These are phyloP conservation scores for Epiblema foenella DNA, from an alignment of 2,888 invertebrate genomes.

Conservation along the genomic window DNA sequence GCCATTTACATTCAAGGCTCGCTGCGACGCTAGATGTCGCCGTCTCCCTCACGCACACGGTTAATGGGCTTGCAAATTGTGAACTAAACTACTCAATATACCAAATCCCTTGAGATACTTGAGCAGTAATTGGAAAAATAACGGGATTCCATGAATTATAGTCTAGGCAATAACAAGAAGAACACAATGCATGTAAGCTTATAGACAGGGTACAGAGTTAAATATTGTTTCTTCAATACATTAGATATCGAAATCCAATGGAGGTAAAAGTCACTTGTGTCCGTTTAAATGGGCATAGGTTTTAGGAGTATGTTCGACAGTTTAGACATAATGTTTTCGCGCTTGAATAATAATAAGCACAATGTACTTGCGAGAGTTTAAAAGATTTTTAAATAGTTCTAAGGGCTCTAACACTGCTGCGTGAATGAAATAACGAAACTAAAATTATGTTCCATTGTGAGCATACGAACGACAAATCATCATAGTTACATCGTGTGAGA, in stretches of 20 bases:
- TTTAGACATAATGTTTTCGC: constrained; percentile 20
- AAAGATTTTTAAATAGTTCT: constrained; percentile 10
- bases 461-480: constrained; percentile 15
- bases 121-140: constrained; percentile 71
- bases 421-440: constrained; percentile 8
- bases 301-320: constrained; percentile 9
- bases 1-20: constrained; percentile 80
- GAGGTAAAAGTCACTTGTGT: not conserved
- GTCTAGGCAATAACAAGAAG: constrained; percentile 1
- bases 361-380: constrained; percentile 10
- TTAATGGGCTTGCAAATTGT: constrained; percentile 79
- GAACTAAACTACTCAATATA: constrained; percentile 65
- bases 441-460: constrained; percentile 13
- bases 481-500: constrained; percentile 1
- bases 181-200: not conserved
- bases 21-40: constrained; percentile 59
- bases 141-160: constrained; percentile 62
- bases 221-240: not conserved
- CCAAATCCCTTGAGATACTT: constrained; percentile 66
- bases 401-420: constrained; percentile 20
- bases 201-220: not conserved
- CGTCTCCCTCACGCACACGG: constrained; percentile 69
- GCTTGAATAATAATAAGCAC: constrained; percentile 6
- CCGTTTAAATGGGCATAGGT: not conserved
- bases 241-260: not conserved